Conservation (phyloP, 2,797 vertebrate genomes). For the Sebastes minor region DNA sequence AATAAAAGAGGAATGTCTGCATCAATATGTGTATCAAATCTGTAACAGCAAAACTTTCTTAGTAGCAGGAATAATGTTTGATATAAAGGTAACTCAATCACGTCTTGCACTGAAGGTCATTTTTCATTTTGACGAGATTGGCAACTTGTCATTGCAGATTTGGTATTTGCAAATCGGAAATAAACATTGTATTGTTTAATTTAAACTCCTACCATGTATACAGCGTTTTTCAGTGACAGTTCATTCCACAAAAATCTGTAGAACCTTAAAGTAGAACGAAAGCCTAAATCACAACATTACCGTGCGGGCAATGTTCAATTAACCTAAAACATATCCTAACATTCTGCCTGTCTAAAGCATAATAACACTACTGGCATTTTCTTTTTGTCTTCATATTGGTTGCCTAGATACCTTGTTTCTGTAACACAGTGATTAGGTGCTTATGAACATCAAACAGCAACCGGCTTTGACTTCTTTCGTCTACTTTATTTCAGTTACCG, state of each 20-base stretch:
- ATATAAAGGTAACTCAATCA: background rate
- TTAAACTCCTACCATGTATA: background rate
- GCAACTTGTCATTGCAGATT: background rate
- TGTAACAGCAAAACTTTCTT: background rate
- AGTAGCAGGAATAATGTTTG: background rate
- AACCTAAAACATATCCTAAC: constrained; percentile 19
- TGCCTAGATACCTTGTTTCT: constrained; percentile 70
- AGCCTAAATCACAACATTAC: background rate
- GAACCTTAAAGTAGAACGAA: background rate
- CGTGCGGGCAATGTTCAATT: background rate
- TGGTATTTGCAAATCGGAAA: background rate
- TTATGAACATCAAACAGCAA: constrained; percentile 58
- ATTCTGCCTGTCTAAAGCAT: constrained; percentile 11
- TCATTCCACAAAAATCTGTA: background rate
- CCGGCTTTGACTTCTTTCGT: constrained; percentile 14
- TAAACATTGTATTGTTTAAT: background rate
- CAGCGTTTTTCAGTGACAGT: background rate
- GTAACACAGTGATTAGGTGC: constrained; percentile 61
- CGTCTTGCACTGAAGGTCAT: background rate
- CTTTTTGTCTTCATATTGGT: constrained; percentile 44
- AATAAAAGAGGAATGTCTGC: background rate
- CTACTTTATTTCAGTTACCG: constrained; percentile 11
- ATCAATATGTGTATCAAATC: background rate
- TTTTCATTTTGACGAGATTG: background rate
- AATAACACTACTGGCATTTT: constrained; percentile 23